Conservation (phyloP, 2,797 vertebrate species). For the Synanceia verrucosa region DNA sequence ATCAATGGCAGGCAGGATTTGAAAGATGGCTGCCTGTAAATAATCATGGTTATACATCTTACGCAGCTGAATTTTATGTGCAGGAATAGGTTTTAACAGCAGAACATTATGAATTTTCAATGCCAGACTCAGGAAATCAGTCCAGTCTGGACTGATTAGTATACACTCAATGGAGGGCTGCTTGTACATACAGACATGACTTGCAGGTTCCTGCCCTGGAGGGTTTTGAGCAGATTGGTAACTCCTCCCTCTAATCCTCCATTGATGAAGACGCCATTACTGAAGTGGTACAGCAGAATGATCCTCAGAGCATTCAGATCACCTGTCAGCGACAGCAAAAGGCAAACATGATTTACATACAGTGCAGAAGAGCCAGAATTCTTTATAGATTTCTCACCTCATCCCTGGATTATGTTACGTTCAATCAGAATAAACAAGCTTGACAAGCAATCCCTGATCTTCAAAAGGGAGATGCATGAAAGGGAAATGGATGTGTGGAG, state of each 20-base stretch:
- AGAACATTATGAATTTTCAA: not conserved
- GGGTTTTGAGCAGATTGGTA: slow-evolving; percentile 92
- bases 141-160: not conserved
- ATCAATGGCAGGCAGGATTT: not conserved
- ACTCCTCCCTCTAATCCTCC: slow-evolving; percentile 93
- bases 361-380: not conserved
- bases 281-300: slow-evolving; percentile 95
- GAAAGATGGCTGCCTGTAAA: not conserved
- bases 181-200: slow-evolving; percentile 87
- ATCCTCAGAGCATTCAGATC: slow-evolving; percentile 89
- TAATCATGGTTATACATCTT: not conserved
- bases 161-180: not conserved
- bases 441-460: not conserved
- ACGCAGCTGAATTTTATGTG: not conserved
- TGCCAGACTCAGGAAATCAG: not conserved
- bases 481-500: not conserved
- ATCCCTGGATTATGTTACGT: not conserved
- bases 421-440: not conserved
- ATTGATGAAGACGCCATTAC: slow-evolving; percentile 90
- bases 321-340: slow-evolving; percentile 73
- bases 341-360: not conserved
- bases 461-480: not conserved
- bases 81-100: not conserved
- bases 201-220: slow-evolving; percentile 92
- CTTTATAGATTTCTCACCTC: not conserved